Conservation (phyloP, 2,113 vertebrate species). For the Aplodontia rufa region DNA sequence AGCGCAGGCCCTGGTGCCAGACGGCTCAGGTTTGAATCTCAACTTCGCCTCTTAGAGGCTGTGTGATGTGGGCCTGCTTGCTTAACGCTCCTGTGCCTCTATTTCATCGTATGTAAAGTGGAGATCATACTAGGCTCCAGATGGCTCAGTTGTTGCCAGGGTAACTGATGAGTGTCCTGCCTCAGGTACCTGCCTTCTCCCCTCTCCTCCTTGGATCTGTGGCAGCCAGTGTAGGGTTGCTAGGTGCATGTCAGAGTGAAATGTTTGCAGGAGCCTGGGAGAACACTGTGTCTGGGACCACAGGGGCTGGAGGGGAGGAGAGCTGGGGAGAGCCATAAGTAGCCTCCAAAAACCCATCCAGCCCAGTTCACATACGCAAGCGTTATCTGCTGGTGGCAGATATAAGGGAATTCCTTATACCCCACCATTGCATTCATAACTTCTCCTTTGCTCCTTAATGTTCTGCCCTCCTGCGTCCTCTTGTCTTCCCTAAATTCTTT, state of each 20-base stretch:
- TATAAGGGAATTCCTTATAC: background rate
- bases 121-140: background rate
- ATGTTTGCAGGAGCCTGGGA: background rate
- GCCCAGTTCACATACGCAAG: background rate
- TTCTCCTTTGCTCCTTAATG: background rate
- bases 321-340: background rate
- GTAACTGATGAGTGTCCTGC: background rate
- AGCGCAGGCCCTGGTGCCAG: background rate
- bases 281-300: background rate
- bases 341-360: background rate
- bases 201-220: background rate
- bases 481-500: background rate
- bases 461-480: background rate
- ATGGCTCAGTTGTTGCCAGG: background rate
- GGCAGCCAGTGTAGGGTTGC: background rate
- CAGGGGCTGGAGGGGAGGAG: rapidly evolving
- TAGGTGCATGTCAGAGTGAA: background rate
- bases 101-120: background rate
- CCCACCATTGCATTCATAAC: background rate
- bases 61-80: background rate
- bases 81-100: background rate
- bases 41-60: background rate
- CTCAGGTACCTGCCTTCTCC: background rate
- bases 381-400: background rate
- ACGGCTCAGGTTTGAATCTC: background rate